Evolutionary conservation across 2,797 vertebrate genomes (phyloP).

Genomic region (Amniataba percoides): DNA sequence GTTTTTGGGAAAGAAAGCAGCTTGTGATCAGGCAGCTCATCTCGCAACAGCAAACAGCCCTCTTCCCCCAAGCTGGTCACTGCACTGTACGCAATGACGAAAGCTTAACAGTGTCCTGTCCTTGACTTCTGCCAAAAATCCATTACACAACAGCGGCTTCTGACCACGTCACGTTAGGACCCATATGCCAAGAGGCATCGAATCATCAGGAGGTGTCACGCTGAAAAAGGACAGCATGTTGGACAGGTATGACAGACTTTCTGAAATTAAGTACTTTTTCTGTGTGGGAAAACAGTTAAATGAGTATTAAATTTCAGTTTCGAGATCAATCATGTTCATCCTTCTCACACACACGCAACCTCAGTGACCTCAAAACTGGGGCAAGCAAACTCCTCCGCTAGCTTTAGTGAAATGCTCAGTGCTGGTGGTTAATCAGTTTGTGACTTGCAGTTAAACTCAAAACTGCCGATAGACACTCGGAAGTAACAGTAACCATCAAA

Average conservation of each 20-base stretch:
- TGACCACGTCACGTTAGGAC: background rate
- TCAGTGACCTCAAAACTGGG: background rate
- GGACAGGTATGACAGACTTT: background rate
- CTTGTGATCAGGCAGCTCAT: constrained; percentile 10
- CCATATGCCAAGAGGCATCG: background rate
- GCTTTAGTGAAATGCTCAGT: background rate
- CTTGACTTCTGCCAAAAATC: constrained; percentile 59
- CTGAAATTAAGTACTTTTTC: background rate
- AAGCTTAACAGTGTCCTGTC: constrained; percentile 32
- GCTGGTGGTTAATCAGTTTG: too few species aligned
- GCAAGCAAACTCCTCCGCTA: background rate
- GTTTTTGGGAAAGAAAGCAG: background rate
- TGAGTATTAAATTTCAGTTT: background rate
- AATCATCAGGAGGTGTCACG: background rate
- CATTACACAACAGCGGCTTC: constrained; percentile 16
- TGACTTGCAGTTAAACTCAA: background rate
- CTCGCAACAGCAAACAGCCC: constrained; percentile 22
- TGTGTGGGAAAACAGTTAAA: background rate
- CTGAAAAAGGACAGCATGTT: background rate
- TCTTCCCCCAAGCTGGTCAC: constrained; percentile 18
- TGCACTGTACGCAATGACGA: constrained; percentile 42
- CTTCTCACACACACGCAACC: too few species aligned
- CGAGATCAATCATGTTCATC: background rate
- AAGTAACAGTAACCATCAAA: background rate
- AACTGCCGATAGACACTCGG: background rate